A percentile compares a stretch with the other conserved stretches of the same genome.
phyloP scores from a whole-genome alignment of 2,888 invertebrate genomes.

The Lottia scabra region DNA sequence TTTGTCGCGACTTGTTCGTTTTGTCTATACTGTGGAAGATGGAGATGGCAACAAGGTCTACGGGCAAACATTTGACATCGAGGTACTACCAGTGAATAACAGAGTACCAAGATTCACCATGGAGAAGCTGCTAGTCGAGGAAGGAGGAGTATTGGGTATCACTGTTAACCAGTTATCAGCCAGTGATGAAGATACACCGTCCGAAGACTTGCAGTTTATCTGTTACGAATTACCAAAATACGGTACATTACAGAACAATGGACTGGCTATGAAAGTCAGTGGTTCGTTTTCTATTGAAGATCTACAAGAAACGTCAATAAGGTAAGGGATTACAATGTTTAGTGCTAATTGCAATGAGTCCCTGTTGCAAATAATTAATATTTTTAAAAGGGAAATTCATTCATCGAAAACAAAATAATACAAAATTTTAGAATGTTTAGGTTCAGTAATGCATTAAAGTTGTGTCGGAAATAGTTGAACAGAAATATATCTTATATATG shows the following conservation, averaged over 20 bases:
- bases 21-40: constrained; percentile 64
- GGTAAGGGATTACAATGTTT: constrained; percentile 37
- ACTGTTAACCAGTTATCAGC: constrained; percentile 64
- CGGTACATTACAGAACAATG: constrained; percentile 64
- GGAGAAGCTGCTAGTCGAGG: constrained; percentile 60
- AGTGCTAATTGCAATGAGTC: too few species aligned
- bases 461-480: too few species aligned
- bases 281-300: constrained; percentile 60
- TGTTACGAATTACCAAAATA: constrained; percentile 59
- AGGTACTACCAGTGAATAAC: constrained; percentile 66
- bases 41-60: constrained; percentile 58
- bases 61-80: constrained; percentile 63
- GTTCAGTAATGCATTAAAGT: too few species aligned
- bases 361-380: too few species aligned
- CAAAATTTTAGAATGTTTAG: too few species aligned
- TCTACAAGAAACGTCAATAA: constrained; percentile 54
- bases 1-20: constrained; percentile 53
- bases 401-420: too few species aligned
- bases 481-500: too few species aligned
- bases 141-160: constrained; percentile 64
- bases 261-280: constrained; percentile 55
- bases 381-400: too few species aligned
- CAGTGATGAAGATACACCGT: constrained; percentile 64
- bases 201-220: constrained; percentile 57
- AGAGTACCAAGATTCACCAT: constrained; percentile 58